Conservation (phyloP, 2,888 invertebrate species). For the Baronia brevicornis region DNA sequence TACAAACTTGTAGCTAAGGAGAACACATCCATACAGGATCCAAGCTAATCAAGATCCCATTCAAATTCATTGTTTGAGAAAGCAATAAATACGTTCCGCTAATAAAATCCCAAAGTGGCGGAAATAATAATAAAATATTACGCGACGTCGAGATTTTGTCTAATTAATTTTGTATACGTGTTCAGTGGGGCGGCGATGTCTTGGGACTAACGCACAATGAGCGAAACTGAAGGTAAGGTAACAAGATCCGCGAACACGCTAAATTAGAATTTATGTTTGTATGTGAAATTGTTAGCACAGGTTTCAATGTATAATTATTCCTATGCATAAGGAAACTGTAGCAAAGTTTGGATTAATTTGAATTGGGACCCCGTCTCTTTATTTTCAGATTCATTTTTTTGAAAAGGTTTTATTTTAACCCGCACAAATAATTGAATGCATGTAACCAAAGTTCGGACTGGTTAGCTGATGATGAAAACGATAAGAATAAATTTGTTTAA, state of each 20-base stretch:
- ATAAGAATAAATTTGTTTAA: too few relatives aligned
- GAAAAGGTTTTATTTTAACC: too few relatives aligned
- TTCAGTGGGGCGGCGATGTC: slow-evolving; percentile 63
- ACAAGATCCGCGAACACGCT: slow-evolving; percentile 65
- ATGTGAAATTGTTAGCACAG: slow-evolving; percentile 69
- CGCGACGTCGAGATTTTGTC: slow-evolving; percentile 67
- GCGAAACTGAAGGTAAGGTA: slow-evolving; percentile 62
- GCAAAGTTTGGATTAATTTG: too few relatives aligned
- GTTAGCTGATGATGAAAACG: too few relatives aligned
- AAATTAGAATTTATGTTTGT: slow-evolving; percentile 76
- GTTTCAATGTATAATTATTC: slow-evolving; percentile 39
- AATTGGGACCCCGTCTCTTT: slow-evolving; percentile 4
- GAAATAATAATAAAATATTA: slow-evolving; percentile 75
- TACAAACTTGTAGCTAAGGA: slow-evolving; percentile 55
- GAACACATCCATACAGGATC: slow-evolving; percentile 48
- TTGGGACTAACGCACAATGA: slow-evolving; percentile 70
- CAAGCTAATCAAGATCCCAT: slow-evolving; percentile 65
- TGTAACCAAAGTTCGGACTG: too few relatives aligned
- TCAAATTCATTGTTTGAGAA: slow-evolving; percentile 62
- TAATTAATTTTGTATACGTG: slow-evolving; percentile 74
- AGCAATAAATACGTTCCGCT: slow-evolving; percentile 68
- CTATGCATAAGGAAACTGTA: slow-evolving; percentile 29
- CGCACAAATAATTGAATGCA: too few relatives aligned
- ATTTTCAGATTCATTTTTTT: too few relatives aligned
- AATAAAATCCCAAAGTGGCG: slow-evolving; percentile 65